These are phyloP conservation scores for Macrostomum lignano DNA, from an alignment of 1,140 invertebrate genomes.

Conservation along the genomic window DNA sequence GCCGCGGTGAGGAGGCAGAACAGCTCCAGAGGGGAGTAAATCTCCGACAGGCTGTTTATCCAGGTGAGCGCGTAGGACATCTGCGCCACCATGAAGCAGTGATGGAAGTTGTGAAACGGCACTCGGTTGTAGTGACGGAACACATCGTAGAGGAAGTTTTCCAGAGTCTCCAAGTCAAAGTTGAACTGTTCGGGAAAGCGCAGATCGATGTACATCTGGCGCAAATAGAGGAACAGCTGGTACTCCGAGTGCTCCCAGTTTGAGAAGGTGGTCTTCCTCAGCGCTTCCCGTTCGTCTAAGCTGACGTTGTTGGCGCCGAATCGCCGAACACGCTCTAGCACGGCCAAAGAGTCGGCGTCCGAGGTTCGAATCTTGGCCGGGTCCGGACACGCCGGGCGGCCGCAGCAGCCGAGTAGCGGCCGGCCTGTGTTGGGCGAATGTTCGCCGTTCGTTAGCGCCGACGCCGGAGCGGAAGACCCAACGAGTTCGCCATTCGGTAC, in stretches of 20 bases:
- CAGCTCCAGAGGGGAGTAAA: slow-evolving; percentile 44
- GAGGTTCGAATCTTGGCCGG: no score
- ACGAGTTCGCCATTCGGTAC: no score
- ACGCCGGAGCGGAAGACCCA: no score
- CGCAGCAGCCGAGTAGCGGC: no score
- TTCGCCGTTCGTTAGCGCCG: no score
- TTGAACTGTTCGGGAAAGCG: slow-evolving; percentile 44
- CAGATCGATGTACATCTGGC: slow-evolving; percentile 53
- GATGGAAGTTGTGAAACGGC: slow-evolving; percentile 61
- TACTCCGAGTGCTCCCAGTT: slow-evolving; percentile 52
- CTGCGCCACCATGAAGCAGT: slow-evolving; percentile 61
- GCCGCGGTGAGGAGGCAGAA: slow-evolving; percentile 48
- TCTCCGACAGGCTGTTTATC: slow-evolving; percentile 37
- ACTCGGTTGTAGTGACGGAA: slow-evolving; percentile 24
- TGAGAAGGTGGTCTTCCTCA: no score
- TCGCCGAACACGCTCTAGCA: no score
- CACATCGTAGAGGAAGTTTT: slow-evolving; percentile 21
- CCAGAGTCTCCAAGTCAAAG: slow-evolving; percentile 36
- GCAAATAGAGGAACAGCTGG: slow-evolving; percentile 46
- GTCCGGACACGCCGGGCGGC: no score
- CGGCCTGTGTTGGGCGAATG: no score
- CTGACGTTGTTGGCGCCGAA: no score
- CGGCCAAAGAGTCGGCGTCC: no score
- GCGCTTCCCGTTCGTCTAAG: no score
- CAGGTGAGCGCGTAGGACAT: slow-evolving; percentile 68